Conservation (phyloP, 1,140 invertebrate genomes). For the Drosophila pseudoobscura region DNA sequence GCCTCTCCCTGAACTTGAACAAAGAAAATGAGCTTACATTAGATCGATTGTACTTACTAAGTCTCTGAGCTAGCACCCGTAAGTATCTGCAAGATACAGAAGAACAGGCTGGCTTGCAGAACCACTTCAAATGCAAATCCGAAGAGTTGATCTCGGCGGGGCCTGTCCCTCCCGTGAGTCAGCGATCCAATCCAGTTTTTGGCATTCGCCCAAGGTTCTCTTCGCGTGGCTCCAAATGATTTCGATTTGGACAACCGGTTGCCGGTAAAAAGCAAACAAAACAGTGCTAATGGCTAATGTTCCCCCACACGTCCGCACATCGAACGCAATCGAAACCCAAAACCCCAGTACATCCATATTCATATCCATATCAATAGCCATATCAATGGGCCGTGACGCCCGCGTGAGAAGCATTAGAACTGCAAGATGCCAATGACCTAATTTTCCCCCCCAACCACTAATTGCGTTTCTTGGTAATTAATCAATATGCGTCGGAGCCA, state of each 20-base stretch:
- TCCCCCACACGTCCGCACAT: neutral
- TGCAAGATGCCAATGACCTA: conserved; percentile 59
- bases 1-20: conserved; percentile 67
- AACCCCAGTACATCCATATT: neutral
- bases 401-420: conserved; percentile 62
- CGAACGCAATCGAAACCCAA: conserved; percentile 15
- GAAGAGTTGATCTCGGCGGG: conserved; percentile 19
- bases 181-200: conserved; percentile 40
- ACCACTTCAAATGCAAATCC: conserved; percentile 30
- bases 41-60: conserved; percentile 61
- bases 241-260: conserved; percentile 55
- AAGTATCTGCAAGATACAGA: too few relatives aligned
- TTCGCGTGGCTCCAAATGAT: conserved; percentile 35
- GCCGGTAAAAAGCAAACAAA: conserved; percentile 46
- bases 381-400: conserved; percentile 53
- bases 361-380: conserved; percentile 28
- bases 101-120: neutral
- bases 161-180: conserved; percentile 21
- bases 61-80: neutral
- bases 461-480: conserved; percentile 49
- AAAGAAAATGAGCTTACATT: conserved; percentile 62
- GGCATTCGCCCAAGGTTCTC: conserved; percentile 57
- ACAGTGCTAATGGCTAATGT: conserved; percentile 35
- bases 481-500: conserved; percentile 29
- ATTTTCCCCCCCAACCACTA: conserved; percentile 36